phyloP scores from a whole-genome alignment of 2,113 vertebrate species.

The Equus przewalskii region DNA sequence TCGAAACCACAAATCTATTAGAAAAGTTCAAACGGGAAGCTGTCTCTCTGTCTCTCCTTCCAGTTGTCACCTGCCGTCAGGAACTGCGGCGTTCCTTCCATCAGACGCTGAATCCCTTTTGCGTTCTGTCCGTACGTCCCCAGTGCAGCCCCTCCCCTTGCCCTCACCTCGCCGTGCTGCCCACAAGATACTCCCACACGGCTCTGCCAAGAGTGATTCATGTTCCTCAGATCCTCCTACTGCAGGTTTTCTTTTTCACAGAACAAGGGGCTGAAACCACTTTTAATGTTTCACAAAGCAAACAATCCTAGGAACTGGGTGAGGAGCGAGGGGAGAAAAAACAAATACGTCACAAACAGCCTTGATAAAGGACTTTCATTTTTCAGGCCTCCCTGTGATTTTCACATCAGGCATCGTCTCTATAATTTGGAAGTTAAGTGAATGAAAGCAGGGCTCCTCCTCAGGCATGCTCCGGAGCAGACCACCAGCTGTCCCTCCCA shows the following conservation, averaged over 20 bases:
- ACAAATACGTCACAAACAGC: not conserved
- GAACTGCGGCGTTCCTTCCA: not conserved
- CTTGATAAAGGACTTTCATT: not conserved
- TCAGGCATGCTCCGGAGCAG: not conserved
- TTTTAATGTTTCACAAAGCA: not conserved
- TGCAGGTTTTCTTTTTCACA: not conserved
- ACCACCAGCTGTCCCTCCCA: not conserved
- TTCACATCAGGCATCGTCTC: not conserved
- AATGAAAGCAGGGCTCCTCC: not conserved
- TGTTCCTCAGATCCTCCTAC: not conserved
- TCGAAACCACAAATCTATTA: not conserved
- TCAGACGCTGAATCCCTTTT: not conserved
- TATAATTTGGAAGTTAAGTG: not conserved
- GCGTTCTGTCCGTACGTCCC: not conserved
- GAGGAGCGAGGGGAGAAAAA: not conserved
- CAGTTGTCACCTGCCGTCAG: not conserved
- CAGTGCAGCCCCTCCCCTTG: not conserved
- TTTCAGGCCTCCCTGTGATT: not conserved
- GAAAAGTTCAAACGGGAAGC: not conserved
- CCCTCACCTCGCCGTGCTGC: not conserved
- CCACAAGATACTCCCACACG: not conserved
- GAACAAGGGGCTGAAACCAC: not conserved
- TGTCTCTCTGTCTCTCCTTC: not conserved
- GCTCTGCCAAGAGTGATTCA: conserved; percentile 31
- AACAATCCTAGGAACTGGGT: not conserved